These are phyloP conservation scores for Anser cygnoides DNA, from an alignment of 2,113 vertebrate species.

Conservation along the genomic window DNA sequence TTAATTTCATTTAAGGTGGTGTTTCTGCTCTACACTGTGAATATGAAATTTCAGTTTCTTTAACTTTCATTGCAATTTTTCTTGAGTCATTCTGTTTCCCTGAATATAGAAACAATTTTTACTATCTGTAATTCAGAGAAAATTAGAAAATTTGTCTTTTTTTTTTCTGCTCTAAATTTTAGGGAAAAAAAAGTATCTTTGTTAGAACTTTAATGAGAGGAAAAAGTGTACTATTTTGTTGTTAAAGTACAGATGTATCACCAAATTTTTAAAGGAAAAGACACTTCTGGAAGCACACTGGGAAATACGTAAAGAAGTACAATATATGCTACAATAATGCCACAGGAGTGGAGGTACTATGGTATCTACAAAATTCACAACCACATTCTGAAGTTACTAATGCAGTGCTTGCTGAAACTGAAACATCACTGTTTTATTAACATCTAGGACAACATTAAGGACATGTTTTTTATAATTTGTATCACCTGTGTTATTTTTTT, in stretches of 20 bases:
- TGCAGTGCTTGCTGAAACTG: neutral
- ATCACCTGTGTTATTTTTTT: neutral
- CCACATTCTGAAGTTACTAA: neutral
- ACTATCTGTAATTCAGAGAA: neutral
- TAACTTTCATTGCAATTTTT: neutral
- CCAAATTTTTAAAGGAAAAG: neutral
- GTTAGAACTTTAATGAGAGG: neutral
- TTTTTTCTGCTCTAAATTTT: neutral
- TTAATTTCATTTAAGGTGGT: neutral
- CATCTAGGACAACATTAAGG: neutral
- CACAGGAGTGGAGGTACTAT: neutral
- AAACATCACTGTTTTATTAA: neutral
- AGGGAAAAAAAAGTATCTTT: neutral
- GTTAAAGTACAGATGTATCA: neutral
- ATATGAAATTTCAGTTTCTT: neutral
- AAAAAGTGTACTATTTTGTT: neutral
- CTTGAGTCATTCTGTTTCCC: neutral
- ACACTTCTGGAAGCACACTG: neutral
- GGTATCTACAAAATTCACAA: neutral
- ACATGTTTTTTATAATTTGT: neutral
- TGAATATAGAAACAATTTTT: neutral
- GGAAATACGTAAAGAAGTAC: neutral
- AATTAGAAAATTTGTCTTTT: neutral
- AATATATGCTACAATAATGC: neutral
- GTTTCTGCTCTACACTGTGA: neutral